Evolutionary conservation across 2,797 vertebrate species (phyloP).

Genomic region (Agapornis canus): DNA sequence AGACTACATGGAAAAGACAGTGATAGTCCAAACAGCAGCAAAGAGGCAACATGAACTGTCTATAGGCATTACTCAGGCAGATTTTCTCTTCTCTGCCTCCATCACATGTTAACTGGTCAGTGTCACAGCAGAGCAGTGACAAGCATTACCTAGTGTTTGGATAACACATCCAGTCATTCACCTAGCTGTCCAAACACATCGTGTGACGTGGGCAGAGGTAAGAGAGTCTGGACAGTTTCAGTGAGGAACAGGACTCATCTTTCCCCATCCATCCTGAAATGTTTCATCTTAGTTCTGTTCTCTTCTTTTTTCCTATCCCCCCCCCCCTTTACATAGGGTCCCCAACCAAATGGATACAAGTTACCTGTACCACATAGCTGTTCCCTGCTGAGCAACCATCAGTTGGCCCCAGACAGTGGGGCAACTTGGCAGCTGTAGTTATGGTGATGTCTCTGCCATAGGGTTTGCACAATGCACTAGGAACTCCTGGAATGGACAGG

Average conservation of each 20-base stretch:
- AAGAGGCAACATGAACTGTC: not conserved
- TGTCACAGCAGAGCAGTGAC: not conserved
- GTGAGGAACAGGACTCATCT: not conserved
- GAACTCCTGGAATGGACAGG: not conserved
- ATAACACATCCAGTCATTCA: not conserved
- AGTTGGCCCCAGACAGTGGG: not conserved
- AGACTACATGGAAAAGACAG: not conserved
- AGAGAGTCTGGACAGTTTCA: not conserved
- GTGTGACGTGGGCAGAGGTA: not conserved
- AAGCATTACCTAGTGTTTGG: not conserved
- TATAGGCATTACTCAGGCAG: not conserved
- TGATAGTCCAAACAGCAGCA: not conserved
- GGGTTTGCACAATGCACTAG: not conserved
- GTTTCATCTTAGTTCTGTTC: not conserved
- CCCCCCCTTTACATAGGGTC: not conserved
- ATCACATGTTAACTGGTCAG: not conserved
- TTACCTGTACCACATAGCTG: not conserved
- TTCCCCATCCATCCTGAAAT: not conserved
- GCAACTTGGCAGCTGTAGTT: not conserved
- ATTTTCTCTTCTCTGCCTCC: not conserved
- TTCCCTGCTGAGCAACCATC: not conserved
- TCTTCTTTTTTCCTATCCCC: accelerated
- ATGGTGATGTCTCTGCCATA: not conserved
- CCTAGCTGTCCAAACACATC: not conserved
- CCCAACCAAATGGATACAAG: not conserved